These are phyloP conservation scores for Meteorus colon DNA, from an alignment of 2,888 invertebrate species.

Conservation along the genomic window DNA sequence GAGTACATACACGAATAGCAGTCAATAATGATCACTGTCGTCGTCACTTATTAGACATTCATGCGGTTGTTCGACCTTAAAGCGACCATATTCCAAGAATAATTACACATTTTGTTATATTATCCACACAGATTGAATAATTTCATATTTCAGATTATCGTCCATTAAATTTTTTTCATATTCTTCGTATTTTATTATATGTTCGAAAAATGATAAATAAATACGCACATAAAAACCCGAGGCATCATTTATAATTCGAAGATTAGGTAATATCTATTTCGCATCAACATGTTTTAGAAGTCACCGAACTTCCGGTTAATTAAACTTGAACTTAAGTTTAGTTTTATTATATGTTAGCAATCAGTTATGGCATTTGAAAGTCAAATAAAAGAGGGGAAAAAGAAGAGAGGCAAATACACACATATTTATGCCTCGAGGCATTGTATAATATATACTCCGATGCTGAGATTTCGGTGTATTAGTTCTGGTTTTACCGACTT, in stretches of 20 bases:
- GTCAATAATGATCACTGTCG: too few species aligned
- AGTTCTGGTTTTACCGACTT: slow-evolving; percentile 10
- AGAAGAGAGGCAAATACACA: not conserved
- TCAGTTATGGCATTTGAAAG: not conserved
- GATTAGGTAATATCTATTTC: not conserved
- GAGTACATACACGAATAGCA: not conserved
- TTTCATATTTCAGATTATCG: not conserved
- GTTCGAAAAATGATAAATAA: too few species aligned
- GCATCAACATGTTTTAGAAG: not conserved
- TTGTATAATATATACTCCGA: not conserved
- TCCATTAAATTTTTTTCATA: not conserved
- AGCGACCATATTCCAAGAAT: not conserved
- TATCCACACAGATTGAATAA: not conserved
- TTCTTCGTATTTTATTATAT: not conserved
- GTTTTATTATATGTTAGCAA: not conserved
- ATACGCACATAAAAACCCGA: not conserved
- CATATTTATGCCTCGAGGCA: not conserved
- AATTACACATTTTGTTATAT: not conserved
- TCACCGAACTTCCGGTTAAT: slow-evolving; percentile 4
- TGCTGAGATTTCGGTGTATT: not conserved
- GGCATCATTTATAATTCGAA: not conserved
- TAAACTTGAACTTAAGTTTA: not conserved
- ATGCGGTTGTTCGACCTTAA: not conserved
- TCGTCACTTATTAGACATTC: not conserved
- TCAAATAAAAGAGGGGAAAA: not conserved